Evolutionary conservation across 2,113 vertebrate species (phyloP).

Genomic region (Micromys minutus): DNA sequence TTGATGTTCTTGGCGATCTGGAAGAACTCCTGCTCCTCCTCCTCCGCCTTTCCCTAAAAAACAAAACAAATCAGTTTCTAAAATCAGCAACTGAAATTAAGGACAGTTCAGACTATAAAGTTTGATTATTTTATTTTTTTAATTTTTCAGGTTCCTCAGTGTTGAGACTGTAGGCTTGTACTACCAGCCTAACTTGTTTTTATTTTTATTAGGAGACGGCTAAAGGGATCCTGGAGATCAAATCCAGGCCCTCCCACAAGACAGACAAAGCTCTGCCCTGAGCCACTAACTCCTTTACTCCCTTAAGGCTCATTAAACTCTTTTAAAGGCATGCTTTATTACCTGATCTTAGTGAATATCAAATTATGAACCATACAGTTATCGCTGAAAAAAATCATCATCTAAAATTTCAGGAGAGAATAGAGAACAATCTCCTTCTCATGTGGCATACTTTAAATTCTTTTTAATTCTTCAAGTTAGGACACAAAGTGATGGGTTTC

Average conservation of each 20-base stretch:
- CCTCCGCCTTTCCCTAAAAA: slow-evolving; percentile 88
- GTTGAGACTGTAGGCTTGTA: neutral
- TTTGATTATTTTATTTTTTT: neutral
- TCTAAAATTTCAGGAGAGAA: slow-evolving; percentile 34
- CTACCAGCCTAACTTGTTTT: neutral
- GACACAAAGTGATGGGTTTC: neutral
- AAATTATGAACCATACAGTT: slow-evolving; percentile 32
- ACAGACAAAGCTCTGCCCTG: neutral
- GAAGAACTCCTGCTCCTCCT: slow-evolving; percentile 91
- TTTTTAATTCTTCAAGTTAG: neutral
- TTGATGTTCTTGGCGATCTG: slow-evolving; percentile 89
- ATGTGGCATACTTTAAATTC: neutral
- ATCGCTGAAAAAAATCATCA: slow-evolving; percentile 8
- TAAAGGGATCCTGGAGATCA: neutral
- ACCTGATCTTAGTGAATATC: neutral
- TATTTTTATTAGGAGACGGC: neutral
- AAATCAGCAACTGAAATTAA: slow-evolving; percentile 41
- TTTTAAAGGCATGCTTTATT: neutral
- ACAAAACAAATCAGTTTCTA: slow-evolving; percentile 52
- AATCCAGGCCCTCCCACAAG: neutral
- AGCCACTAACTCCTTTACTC: neutral
- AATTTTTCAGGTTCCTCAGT: neutral
- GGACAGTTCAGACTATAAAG: slow-evolving; percentile 1
- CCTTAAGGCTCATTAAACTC: slow-evolving; percentile 12
- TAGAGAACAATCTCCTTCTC: neutral